phyloP scores from a whole-genome alignment of 1,140 invertebrate genomes.

The Drosophila aff. region DNA sequence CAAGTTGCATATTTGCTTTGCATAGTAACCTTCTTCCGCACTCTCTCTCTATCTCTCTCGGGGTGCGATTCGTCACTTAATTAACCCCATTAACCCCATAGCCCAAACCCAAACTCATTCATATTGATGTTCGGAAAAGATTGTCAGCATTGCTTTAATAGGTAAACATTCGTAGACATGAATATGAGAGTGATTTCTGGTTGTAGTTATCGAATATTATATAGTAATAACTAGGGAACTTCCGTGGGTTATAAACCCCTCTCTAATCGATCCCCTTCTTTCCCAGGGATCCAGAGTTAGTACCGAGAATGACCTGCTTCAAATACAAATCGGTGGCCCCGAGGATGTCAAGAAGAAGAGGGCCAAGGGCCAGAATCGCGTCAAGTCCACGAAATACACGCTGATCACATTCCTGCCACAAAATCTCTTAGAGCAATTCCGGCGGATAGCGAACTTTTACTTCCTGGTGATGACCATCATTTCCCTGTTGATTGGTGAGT shows the following conservation, averaged over 20 bases:
- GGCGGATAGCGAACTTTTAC: conserved; percentile 94
- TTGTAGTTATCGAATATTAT: too few relatives aligned
- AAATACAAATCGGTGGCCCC: conserved; percentile 86
- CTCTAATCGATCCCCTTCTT: neutral
- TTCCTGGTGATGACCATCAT: conserved; percentile 91
- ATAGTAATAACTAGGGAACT: neutral
- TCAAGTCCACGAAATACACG: conserved; percentile 91
- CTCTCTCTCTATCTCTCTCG: neutral
- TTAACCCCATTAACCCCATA: conserved; percentile 59
- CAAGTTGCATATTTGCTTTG: neutral
- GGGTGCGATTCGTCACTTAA: conserved; percentile 17
- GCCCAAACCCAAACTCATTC: conserved; percentile 45
- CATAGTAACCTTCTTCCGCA: conserved; percentile 15
- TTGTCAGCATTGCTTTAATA: conserved; percentile 48
- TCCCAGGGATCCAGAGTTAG: conserved; percentile 87
- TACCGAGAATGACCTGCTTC: conserved; percentile 86
- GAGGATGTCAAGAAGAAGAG: conserved; percentile 85
- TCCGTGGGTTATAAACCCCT: neutral
- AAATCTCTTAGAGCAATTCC: conserved; percentile 94
- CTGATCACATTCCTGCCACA: conserved; percentile 92
- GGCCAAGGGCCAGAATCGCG: conserved; percentile 86
- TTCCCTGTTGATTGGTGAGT: conserved; percentile 87
- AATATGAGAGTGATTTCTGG: conserved; percentile 4
- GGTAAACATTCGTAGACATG: conserved; percentile 9
- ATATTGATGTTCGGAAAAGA: conserved; percentile 48